Evolutionary conservation across 2,888 invertebrate species (phyloP), one percentile per base, ranked within the genome.

Genomic region (Theodoxus fluviatilis): DNA sequence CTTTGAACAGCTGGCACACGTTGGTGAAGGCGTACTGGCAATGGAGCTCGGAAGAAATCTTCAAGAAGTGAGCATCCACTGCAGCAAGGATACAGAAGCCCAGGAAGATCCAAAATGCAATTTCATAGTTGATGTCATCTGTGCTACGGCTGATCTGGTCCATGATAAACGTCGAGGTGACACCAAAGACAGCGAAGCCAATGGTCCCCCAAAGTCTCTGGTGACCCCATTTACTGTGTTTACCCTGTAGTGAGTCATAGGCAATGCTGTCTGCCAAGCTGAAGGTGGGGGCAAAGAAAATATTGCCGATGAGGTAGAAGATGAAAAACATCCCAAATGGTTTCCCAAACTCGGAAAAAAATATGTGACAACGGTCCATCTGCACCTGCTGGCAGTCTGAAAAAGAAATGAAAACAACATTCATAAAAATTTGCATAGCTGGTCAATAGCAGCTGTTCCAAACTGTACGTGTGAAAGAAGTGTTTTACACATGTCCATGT

Each of bases 251-350:
- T 91, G 94, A 92, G 15, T 93, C 93, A 74, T 95, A 88, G 0
- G 94, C 93, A 74, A 94, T 94, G 0, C 95, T 94, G 87, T 95
- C 95, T 91, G 94, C 92, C 69, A 95, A 92, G 15, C 94, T 94
- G 0, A 94, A 93, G n/a, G 93, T 93, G 37, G 94, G 94, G 4
- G 93, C 92, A 82, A 93, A 89, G 91, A 93, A 93, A 4, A 94
- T 92, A 38, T 93, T 94, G 0, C 93, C 94, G 79, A 94, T 88
- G 78, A 95, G 92, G 83, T 94, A 91, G 73, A 95, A 83, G 68
- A 92, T 87, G 84, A 95, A 94, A 84, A 95, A 95, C 73, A 93
- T 90, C 91, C 94, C 94, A 84, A 95, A 95, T 18, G 84, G 82
- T 35, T 52, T 61, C 31, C 76, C 78, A 63, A 71, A 76, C 1